phyloP scores from a whole-genome alignment of 2,888 invertebrate species.

The Orthosia gothica region DNA sequence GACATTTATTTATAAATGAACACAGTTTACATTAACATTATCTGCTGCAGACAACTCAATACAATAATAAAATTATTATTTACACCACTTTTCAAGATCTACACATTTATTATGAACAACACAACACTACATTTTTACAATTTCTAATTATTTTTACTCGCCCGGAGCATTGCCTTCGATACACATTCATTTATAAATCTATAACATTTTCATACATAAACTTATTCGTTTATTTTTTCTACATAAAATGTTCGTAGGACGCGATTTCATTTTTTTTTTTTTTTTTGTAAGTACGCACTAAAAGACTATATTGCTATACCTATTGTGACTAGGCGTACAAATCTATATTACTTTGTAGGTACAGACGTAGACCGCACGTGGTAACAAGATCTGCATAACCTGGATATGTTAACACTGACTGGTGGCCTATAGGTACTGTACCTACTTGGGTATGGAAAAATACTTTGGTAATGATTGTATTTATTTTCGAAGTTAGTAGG shows the following conservation, averaged over 20 bases:
- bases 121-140: slow-evolving; percentile 65
- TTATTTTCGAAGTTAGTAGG: too few species aligned
- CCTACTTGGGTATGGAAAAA: too few species aligned
- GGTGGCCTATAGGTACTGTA: too few species aligned
- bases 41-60: slow-evolving; percentile 76
- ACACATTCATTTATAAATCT: slow-evolving; percentile 63
- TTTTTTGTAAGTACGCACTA: background rate
- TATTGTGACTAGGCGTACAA: background rate
- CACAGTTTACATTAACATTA: slow-evolving; percentile 86
- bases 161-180: slow-evolving; percentile 71
- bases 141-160: slow-evolving; percentile 68
- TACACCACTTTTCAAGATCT: slow-evolving; percentile 65
- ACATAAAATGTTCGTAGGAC: slow-evolving; percentile 24
- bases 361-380: too few species aligned
- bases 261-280: background rate
- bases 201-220: slow-evolving; percentile 34
- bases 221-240: slow-evolving; percentile 14
- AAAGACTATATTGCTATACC: background rate
- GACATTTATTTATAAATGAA: slow-evolving; percentile 89
- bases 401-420: too few species aligned
- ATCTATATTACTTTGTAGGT: background rate
- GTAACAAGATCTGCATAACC: too few species aligned
- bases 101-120: slow-evolving; percentile 61
- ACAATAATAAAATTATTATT: slow-evolving; percentile 65
- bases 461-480: too few species aligned